Base-by-base conservation (phyloP, 2,888 invertebrate species). In the Drosophila neonasuta region DNA sequence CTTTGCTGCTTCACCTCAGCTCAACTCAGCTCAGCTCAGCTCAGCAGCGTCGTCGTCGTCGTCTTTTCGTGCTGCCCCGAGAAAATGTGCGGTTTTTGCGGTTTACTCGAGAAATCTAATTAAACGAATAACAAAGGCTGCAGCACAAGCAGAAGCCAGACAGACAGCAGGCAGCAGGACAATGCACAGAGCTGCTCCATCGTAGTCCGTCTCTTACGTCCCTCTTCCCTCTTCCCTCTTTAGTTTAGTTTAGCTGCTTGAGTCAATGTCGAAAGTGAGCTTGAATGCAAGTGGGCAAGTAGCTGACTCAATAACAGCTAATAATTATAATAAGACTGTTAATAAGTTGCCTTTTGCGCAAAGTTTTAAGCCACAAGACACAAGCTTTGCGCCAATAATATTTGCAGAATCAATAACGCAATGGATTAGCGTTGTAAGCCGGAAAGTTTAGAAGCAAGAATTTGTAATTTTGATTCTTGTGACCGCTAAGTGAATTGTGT, bases 21-120 rank as follows among this genome's bases (percentile, higher is more conserved):
- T 24, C 24, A 24, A 13, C 15, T 41, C 24, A 24, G 39, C 15
- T 41, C 24, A 24, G 8, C 13, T 15, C 58, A 44, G 54, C 48
- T 56, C 65, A 24, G 7, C 45, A 17, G 8, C 48, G 20, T 45
- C 30, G 13, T 13, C 13, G 13, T 61, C 48, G 32, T 24, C 36
- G 36, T 36, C 36, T 36, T 62, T 62, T 32, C 39, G 39, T 34
- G 66, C 59, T 66, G 72, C 75, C 74, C 76, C 76, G 77, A 80
- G 86, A 84, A 87, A 86, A 86, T 86, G 84, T 87, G 86, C 86
- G 86, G 86, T 86, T 82, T 59, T 64, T 82, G 87, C 55, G 86
- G 86, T 74, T 81, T 77, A 70, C 85, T 86, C 71, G 82, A 82
- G 86, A 86, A 87, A 86, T 86, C 86, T 86, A 86, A 86, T 86